Evolutionary conservation across 1,140 invertebrate species (phyloP).

Genomic region (Thalassaphorura encarpata): DNA sequence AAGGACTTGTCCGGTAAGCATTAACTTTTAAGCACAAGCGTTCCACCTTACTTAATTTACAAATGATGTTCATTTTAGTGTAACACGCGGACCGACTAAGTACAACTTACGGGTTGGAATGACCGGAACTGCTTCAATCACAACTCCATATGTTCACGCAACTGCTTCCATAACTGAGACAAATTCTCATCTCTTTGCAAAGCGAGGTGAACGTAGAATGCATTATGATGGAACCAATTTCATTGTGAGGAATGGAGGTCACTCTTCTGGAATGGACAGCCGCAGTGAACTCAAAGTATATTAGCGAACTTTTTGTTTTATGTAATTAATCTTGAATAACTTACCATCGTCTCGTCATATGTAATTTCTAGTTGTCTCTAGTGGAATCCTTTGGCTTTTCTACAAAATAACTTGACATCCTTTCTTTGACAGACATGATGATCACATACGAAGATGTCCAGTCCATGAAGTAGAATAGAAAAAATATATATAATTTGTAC

Average conservation of each 20-base stretch:
- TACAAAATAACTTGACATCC: too few species aligned
- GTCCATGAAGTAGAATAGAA: too few species aligned
- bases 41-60: too few species aligned
- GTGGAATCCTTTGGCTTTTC: too few species aligned
- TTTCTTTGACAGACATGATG: too few species aligned
- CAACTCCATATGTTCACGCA: neutral
- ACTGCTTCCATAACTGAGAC: neutral
- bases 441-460: too few species aligned
- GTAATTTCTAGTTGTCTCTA: too few species aligned
- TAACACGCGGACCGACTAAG: neutral
- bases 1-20: neutral
- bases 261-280: neutral
- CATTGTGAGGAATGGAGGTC: neutral
- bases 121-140: neutral
- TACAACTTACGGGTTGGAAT: neutral
- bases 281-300: neutral
- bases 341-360: too few species aligned
- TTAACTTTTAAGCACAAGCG: too few species aligned
- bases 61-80: neutral
- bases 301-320: neutral
- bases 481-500: too few species aligned
- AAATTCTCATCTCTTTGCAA: neutral
- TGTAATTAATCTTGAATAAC: too few species aligned
- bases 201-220: neutral
- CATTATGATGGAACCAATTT: slow-evolving; percentile 1